phyloP scores from a whole-genome alignment of 2,113 vertebrate species.

The Opisthocomus hoazin region DNA sequence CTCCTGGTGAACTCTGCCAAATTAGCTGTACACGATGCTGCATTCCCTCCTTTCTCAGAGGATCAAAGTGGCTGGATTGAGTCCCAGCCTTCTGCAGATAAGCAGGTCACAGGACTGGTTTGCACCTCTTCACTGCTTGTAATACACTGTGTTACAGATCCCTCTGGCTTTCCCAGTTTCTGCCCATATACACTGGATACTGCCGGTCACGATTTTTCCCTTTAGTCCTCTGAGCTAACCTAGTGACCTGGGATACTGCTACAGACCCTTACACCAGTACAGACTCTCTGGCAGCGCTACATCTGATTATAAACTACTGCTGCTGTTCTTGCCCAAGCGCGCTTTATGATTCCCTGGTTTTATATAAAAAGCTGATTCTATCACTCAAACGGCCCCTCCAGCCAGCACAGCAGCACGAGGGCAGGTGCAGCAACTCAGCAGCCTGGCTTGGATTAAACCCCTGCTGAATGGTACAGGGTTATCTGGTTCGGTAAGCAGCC shows the following conservation, averaged over 20 bases:
- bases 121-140: slow-evolving; percentile 61
- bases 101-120: slow-evolving; percentile 73
- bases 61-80: slow-evolving; percentile 72
- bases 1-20: slow-evolving; percentile 72
- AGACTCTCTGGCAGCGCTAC: neutral
- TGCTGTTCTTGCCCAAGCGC: neutral
- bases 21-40: slow-evolving; percentile 69
- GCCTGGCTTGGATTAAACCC: slow-evolving; percentile 10
- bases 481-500: neutral
- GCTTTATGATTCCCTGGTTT: slow-evolving; percentile 30
- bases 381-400: slow-evolving; percentile 37
- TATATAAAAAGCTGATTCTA: slow-evolving; percentile 32
- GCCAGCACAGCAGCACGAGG: neutral
- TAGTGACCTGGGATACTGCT: slow-evolving; percentile 25
- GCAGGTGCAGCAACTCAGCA: slow-evolving; percentile 22
- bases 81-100: slow-evolving; percentile 72
- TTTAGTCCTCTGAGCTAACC: slow-evolving; percentile 32
- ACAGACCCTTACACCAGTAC: neutral
- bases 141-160: slow-evolving; percentile 50
- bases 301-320: slow-evolving; percentile 8
- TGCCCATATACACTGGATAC: neutral
- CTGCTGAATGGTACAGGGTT: slow-evolving; percentile 4
- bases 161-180: slow-evolving; percentile 60
- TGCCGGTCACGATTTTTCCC: slow-evolving; percentile 17
- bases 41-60: slow-evolving; percentile 59